Evolutionary conservation across 2,797 vertebrate species (phyloP).

Genomic region (Simalia tracyae): DNA sequence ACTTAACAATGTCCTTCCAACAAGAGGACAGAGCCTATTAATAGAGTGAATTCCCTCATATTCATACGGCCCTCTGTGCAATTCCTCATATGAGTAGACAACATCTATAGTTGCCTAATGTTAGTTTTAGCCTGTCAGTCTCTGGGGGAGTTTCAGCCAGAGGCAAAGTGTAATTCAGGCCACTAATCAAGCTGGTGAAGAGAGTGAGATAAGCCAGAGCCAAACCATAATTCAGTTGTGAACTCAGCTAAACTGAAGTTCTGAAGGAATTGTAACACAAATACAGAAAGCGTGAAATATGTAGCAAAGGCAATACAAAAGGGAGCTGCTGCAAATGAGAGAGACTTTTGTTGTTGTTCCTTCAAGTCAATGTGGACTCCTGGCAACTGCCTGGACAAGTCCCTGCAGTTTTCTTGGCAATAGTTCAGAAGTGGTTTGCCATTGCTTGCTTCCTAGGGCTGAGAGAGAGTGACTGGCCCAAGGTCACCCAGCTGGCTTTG

Average conservation of each 20-base stretch:
- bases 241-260: neutral
- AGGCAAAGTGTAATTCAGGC: neutral
- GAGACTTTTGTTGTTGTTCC: neutral
- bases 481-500: neutral
- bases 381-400: neutral
- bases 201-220: neutral
- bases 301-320: neutral
- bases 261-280: neutral
- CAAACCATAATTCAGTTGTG: neutral
- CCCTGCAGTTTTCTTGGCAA: neutral
- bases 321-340: neutral
- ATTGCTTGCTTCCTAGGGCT: neutral
- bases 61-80: neutral
- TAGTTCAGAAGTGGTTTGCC: neutral
- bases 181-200: neutral
- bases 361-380: neutral
- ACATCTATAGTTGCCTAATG: neutral
- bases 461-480: neutral
- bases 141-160: neutral
- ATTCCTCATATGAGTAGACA: neutral
- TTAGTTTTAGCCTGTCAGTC: neutral
- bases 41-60: neutral
- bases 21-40: neutral
- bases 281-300: neutral
- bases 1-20: neutral